phyloP scores from a whole-genome alignment of 2,888 invertebrate genomes.

The Macrosiphum euphorbiae region DNA sequence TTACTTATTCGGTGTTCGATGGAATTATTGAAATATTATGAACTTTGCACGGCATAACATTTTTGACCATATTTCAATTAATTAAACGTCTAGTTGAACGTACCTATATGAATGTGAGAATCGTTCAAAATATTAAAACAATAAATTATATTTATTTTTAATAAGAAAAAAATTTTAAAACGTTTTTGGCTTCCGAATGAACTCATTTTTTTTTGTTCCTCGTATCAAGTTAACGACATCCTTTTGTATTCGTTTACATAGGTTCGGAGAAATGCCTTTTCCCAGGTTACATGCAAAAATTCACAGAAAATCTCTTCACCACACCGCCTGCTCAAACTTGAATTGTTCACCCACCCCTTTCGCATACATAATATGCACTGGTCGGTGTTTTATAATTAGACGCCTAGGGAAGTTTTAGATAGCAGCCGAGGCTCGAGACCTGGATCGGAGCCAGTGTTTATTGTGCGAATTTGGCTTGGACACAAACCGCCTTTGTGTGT shows the following conservation, averaged over 20 bases:
- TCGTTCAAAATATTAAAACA: neutral
- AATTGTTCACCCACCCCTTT: neutral
- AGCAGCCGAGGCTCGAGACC: conserved; percentile 42
- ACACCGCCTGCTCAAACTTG: neutral
- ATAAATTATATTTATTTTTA: neutral
- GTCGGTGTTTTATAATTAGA: conserved; percentile 62
- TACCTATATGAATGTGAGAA: neutral
- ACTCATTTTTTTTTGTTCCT: neutral
- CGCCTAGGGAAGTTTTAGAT: conserved; percentile 56
- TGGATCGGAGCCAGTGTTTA: conserved; percentile 54
- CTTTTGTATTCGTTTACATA: conserved; percentile 28
- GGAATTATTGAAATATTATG: neutral
- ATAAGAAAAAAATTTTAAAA: neutral
- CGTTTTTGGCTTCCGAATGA: neutral
- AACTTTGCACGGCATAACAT: neutral
- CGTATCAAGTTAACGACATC: conserved; percentile 29
- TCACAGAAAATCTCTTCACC: neutral
- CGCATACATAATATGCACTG: neutral
- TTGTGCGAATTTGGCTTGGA: conserved; percentile 61
- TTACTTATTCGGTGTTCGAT: neutral
- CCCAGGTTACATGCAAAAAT: conserved; percentile 30
- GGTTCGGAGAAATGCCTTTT: neutral
- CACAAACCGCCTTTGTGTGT: conserved; percentile 54
- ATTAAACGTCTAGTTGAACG: neutral
- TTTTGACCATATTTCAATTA: neutral